Conservation (phyloP, 2,888 invertebrate species). For the Nomada lathburiana region DNA sequence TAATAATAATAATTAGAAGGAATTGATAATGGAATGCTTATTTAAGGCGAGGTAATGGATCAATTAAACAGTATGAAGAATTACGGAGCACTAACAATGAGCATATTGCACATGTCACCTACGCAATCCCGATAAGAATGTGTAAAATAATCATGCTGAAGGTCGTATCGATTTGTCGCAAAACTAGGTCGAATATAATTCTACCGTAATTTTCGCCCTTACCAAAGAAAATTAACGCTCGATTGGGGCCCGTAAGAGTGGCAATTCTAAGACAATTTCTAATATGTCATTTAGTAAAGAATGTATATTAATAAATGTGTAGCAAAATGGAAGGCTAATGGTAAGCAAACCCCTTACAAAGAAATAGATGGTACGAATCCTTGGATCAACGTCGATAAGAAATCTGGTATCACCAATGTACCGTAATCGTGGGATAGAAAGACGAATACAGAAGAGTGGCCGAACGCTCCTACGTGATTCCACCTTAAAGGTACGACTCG, state of each 20-base stretch:
- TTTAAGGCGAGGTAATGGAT: no score
- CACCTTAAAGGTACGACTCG: slow-evolving; percentile 35
- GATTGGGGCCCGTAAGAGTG: slow-evolving; percentile 1
- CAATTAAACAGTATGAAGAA: neutral
- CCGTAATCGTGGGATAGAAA: slow-evolving; percentile 56
- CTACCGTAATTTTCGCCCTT: slow-evolving; percentile 35
- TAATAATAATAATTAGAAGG: no score
- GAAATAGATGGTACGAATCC: slow-evolving; percentile 1
- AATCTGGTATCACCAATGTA: slow-evolving; percentile 36
- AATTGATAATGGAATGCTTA: no score
- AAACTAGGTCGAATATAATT: slow-evolving; percentile 59
- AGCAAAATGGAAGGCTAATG: neutral
- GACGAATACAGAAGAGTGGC: slow-evolving; percentile 31
- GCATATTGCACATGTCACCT: neutral
- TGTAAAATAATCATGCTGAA: slow-evolving; percentile 32
- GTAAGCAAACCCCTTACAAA: neutral
- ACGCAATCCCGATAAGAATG: slow-evolving; percentile 39
- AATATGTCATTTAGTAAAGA: neutral
- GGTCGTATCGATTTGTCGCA: slow-evolving; percentile 36
- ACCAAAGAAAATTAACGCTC: slow-evolving; percentile 45
- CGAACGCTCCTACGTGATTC: slow-evolving; percentile 24
- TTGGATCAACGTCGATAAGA: slow-evolving; percentile 34
- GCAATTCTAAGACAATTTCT: neutral
- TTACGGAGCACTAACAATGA: neutral
- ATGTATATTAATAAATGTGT: neutral